Conservation (phyloP, 2,797 vertebrate genomes). For the Chrosomus eos region DNA sequence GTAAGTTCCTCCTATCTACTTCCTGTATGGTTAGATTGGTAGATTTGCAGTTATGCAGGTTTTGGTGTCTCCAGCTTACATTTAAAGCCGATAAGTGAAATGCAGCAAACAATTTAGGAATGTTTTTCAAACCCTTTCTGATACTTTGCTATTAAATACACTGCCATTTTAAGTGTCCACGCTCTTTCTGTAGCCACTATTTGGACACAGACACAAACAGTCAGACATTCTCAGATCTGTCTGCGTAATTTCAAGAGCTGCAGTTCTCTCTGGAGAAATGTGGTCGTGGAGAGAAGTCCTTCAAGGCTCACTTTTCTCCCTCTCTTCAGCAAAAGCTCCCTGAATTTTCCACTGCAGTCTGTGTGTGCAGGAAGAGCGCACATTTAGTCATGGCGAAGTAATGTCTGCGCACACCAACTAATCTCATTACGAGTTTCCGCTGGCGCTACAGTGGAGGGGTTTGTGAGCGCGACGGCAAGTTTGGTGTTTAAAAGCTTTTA, state of each 20-base stretch:
- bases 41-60: not conserved
- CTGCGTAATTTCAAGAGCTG: conserved; percentile 50
- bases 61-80: not conserved
- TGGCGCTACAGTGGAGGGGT: conserved; percentile 83
- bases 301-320: conserved; percentile 36
- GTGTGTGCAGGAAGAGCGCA: conserved; percentile 84
- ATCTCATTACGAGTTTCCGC: conserved; percentile 94
- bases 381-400: conserved; percentile 92
- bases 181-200: not conserved
- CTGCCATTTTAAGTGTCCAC: not conserved
- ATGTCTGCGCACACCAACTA: conserved; percentile 90
- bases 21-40: conserved; percentile 15
- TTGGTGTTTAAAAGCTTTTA: conserved; percentile 48
- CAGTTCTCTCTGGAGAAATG: conserved; percentile 70
- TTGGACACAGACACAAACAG: not conserved
- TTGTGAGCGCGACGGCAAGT: conserved; percentile 72
- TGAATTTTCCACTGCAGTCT: conserved; percentile 86
- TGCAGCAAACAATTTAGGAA: not conserved
- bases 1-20: conserved; percentile 17
- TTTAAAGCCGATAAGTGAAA: not conserved
- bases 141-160: not conserved
- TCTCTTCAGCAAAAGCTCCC: conserved; percentile 72
- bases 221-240: conserved; percentile 17
- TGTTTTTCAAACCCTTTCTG: not conserved
- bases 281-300: conserved; percentile 72